Base-by-base conservation (phyloP, 92 coral and sea anemone species). In the Umimayanthus kanabou region DNA sequence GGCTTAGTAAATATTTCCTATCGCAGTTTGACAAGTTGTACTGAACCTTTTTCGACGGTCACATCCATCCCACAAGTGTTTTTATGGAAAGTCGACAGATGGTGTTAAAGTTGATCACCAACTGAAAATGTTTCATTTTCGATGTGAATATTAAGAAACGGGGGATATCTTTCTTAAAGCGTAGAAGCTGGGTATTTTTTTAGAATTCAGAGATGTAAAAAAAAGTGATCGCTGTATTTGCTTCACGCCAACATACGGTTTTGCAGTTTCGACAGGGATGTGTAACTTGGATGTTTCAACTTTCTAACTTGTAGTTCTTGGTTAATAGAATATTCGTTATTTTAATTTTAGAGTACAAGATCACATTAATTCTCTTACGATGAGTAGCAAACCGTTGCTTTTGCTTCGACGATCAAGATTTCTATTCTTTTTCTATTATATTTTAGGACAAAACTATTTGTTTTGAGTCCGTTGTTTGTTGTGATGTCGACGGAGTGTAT, bases 11-110 rank as follows among this genome's bases (percentile, higher is more conserved):
- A 37, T 22, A 40, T 75, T 39, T 42, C 20, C 76, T 28, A 29
- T 71, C 40, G 76, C 76, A 71, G 9, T 73, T 40, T 75, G 79
- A 37, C 79, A 75, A 75, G 53, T 43, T 75, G 30, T 33, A 23
- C 79, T n/a, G 47, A 43, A 4, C 2, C 47, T 20, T 7, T 11
- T 39, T 13, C 58, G 58, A 53, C 18, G 58, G 58, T 53, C 58
- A 33, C 25, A 20, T 13, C 28, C 25, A 20, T 13, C 50, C 79
- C 47, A 18, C 47, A 8, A 30, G 49, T 15, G 28, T 75, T 2
- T 9, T 73, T 39, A 50, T 75, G 53, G 79, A 75, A 75, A 75
- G 25, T 8, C 79, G 53, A 75, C 79, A 75, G 79, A 75, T 75
- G 53, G 23, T 75, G 45, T 37, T 75, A 26, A 75, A 75, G 49